A percentile compares a stretch with the other conserved stretches of the same genome.
Conservation (phyloP, 2,797 vertebrate species). For the Otolemur crassicaudatus region DNA sequence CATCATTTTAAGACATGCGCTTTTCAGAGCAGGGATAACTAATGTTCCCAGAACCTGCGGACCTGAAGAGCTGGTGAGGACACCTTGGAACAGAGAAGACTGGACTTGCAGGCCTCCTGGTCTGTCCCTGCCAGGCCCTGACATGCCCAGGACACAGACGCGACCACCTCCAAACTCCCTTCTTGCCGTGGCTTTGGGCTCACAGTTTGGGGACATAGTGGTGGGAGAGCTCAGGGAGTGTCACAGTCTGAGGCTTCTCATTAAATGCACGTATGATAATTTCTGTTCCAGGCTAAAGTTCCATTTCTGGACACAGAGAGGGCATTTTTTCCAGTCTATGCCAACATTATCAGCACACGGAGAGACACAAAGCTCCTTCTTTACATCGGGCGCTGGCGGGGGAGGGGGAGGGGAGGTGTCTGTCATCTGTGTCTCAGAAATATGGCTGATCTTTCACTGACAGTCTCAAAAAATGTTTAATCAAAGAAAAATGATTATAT, state of each 20-base stretch:
- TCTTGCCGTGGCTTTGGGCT: neutral
- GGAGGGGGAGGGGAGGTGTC: neutral
- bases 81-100: neutral
- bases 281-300: conserved; percentile 15
- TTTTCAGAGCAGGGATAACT: neutral
- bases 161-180: too few species aligned
- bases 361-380: conserved; percentile 68
- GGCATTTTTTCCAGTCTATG: conserved; percentile 7
- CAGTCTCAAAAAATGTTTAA: conserved; percentile 66
- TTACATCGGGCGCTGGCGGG: neutral
- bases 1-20: neutral
- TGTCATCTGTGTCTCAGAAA: conserved; percentile 70
- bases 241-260: neutral
- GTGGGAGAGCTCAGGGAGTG: neutral
- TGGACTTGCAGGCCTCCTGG: too few species aligned
- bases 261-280: neutral
- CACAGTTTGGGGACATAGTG: neutral
- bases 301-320: conserved; percentile 50
- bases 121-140: too few species aligned
- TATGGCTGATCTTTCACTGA: neutral
- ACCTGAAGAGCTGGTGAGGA: neutral
- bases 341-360: neutral
- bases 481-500: conserved; percentile 46
- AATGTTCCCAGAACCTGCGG: too few species aligned
- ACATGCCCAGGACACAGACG: too few species aligned